Conservation (phyloP, 2,113 vertebrate genomes). For the Rana temporaria region DNA sequence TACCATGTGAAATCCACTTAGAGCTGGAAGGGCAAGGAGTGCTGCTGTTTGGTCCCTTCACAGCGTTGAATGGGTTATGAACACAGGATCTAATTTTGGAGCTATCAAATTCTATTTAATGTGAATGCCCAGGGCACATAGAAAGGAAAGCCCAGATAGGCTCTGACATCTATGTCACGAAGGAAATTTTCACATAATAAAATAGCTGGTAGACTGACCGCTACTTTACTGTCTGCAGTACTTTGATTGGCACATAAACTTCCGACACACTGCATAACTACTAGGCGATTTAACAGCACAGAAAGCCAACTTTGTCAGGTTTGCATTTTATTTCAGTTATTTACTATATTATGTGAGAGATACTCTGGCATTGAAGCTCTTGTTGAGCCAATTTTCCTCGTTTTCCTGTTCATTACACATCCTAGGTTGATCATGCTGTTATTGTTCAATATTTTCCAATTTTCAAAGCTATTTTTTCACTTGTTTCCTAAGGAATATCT, state of each 20-base stretch:
- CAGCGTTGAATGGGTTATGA: constrained; percentile 49
- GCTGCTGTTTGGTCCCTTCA: constrained; percentile 39
- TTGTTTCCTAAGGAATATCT: too few species aligned
- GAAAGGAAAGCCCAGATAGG: constrained; percentile 47
- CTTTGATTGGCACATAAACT: constrained; percentile 3
- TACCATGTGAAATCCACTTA: constrained; percentile 48
- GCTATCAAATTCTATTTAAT: constrained; percentile 58
- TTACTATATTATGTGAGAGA: background rate
- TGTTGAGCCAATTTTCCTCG: background rate
- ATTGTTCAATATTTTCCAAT: too few species aligned
- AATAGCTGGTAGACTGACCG: constrained; percentile 12
- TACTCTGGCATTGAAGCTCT: background rate
- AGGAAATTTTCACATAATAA: constrained; percentile 44
- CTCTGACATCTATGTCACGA: constrained; percentile 44
- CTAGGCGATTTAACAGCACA: background rate
- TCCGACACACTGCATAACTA: background rate
- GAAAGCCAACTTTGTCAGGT: too few species aligned
- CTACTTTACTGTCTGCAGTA: background rate
- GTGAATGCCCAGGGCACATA: constrained; percentile 54
- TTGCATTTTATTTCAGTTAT: background rate
- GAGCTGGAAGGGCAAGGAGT: constrained; percentile 14
- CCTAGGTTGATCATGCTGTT: too few species aligned
- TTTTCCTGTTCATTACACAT: too few species aligned
- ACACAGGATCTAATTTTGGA: constrained; percentile 52
- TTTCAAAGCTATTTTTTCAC: too few species aligned